A percentile compares a stretch with the other conserved stretches of the same genome.
phyloP scores from a whole-genome alignment of 35 echinoderm and acorn worm genomes.

The Heliocidaris erythrogramma region DNA sequence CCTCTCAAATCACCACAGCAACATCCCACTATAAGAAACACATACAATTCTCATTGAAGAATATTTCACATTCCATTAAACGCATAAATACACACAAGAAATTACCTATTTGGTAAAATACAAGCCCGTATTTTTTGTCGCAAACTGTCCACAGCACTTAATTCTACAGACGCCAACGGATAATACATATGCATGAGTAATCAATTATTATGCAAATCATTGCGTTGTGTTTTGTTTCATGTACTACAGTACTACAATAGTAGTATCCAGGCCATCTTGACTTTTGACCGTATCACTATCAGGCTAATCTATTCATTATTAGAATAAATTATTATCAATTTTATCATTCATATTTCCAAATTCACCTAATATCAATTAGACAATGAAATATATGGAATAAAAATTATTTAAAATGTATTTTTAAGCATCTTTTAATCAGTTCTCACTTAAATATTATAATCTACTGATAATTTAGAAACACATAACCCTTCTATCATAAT shows the following conservation, averaged over 20 bases:
- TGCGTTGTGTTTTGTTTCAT: too few species aligned
- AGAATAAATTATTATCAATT: neutral
- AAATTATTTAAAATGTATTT: neutral
- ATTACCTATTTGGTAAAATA: neutral
- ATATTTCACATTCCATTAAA: neutral
- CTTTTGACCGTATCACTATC: neutral
- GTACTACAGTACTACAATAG: too few species aligned
- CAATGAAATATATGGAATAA: neutral
- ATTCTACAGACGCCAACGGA: neutral
- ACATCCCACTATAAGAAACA: neutral
- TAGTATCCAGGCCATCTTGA: slow-evolving; percentile 37
- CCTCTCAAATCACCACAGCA: neutral
- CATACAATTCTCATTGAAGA: neutral
- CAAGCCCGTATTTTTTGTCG: neutral
- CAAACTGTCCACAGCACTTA: neutral
- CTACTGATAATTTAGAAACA: neutral
- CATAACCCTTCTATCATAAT: neutral
- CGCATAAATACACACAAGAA: neutral
- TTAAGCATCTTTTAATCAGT: too few species aligned
- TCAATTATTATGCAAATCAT: neutral
- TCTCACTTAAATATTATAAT: too few species aligned
- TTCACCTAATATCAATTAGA: neutral
- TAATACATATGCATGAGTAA: slow-evolving; percentile 17
- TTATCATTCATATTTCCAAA: neutral
- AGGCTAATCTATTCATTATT: neutral